Base-by-base conservation (phyloP, 2,888 invertebrate genomes). In the Teinopalpus imperialis region DNA sequence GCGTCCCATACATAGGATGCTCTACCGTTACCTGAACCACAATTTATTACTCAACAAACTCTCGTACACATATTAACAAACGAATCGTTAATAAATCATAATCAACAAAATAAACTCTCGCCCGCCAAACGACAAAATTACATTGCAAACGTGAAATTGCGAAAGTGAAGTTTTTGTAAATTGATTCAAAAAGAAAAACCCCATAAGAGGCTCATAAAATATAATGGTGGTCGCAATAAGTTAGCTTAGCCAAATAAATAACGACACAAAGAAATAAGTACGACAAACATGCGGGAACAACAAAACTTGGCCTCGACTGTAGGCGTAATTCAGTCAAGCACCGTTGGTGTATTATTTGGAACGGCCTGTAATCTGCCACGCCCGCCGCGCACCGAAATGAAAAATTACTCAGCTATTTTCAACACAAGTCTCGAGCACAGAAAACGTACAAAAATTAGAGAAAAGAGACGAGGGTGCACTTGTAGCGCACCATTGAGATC, bases 391-490 rank as follows among this genome's bases (percentile, higher is more conserved):
- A 80, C 74, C 79, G 78, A 83, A 83, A 86, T 86, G 87, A 86
- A 87, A 88, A 87, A 87, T 86, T 81, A 85, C 86, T 74, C 74
- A 64, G 81, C 78, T 86, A 87, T 86, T 87, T 87, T 85, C 82
- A 86, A 85, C 82, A 78, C 77, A 76, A 81, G 73, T 76, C 74
- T 72, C 71, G 79, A 74, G 81, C 77, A 76, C 74, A 80, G 81
- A 85, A 85, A 85, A 82, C 86, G 85, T 86, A 85, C 81, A 85
- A 86, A 86, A 87, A 86, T 85, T 83, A 82, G 85, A 82, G 80
- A 81, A 82, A 83, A 78, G 81, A 82, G 77, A 77, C 73, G 78
- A 77, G 83, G 79, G 83, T 77, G 75, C 82, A 85, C 85, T 87
- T 86, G 85, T 82, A 69, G 75, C 83, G 87, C 86, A 73, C 85